These are phyloP conservation scores for Xanthorhoe designata DNA, from an alignment of 2,888 invertebrate species.

Conservation along the genomic window DNA sequence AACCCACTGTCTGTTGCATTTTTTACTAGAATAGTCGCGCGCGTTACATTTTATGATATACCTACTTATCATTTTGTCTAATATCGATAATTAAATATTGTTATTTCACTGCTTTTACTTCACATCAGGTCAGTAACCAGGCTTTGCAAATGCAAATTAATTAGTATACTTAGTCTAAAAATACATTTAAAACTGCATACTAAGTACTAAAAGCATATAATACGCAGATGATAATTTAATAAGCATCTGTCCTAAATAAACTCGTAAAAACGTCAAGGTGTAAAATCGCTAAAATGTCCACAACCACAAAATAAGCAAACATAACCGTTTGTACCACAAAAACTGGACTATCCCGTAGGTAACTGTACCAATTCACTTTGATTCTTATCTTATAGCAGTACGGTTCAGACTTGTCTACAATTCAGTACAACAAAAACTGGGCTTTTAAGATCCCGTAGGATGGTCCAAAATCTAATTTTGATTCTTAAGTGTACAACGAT, in stretches of 20 bases:
- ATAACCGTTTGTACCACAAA: constrained; percentile 33
- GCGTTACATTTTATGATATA: too few relatives aligned
- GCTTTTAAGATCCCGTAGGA: constrained; percentile 9
- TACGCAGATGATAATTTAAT: constrained; percentile 30
- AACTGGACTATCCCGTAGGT: constrained; percentile 32
- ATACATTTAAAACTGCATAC: not conserved
- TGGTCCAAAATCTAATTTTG: constrained; percentile 1
- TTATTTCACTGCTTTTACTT: too few relatives aligned
- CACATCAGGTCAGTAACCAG: too few relatives aligned
- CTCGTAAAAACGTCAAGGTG: constrained; percentile 35
- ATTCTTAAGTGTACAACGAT: constrained; percentile 6
- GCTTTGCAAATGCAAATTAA: too few relatives aligned
- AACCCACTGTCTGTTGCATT: too few relatives aligned
- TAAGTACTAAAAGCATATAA: not conserved
- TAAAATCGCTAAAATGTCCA: constrained; percentile 29
- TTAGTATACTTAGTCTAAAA: not conserved
- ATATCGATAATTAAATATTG: too few relatives aligned
- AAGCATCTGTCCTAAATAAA: constrained; percentile 28
- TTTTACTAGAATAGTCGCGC: too few relatives aligned
- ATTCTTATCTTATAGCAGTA: constrained; percentile 1
- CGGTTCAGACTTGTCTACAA: constrained; percentile 1
- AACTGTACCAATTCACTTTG: not conserved
- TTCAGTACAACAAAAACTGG: constrained; percentile 10
- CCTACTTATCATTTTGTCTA: too few relatives aligned
- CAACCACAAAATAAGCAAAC: constrained; percentile 38